phyloP scores from a whole-genome alignment of 2,113 vertebrate genomes.

The Procavia capensis region DNA sequence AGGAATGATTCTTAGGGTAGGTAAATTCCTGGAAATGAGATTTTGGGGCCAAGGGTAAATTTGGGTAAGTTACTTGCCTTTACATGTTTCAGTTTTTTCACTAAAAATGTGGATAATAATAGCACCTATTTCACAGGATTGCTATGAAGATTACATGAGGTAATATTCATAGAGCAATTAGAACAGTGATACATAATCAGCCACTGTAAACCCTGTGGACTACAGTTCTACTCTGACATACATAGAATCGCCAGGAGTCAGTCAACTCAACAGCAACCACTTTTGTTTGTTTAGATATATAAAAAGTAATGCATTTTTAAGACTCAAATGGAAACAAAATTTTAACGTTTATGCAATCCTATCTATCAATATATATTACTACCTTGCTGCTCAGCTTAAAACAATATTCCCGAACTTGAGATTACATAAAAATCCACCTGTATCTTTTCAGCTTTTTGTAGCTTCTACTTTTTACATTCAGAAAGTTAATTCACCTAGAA shows the following conservation, averaged over 20 bases:
- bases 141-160: background rate
- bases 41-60: background rate
- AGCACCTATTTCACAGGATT: no score
- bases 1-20: background rate
- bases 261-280: no score
- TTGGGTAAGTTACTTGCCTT: background rate
- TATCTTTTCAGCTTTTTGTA: background rate
- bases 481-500: conserved; percentile 26
- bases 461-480: conserved; percentile 39
- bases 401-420: conserved; percentile 26
- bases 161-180: background rate
- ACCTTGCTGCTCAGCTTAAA: background rate
- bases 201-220: no score
- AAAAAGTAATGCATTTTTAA: conserved; percentile 1
- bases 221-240: no score
- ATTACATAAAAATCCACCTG: conserved; percentile 17
- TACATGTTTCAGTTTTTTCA: background rate
- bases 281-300: background rate
- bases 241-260: no score
- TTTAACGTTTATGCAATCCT: conserved; percentile 7
- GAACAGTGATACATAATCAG: no score
- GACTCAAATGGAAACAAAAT: conserved; percentile 5
- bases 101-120: background rate
- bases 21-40: background rate
- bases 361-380: background rate